Percentiles rank a stretch among this genome's conserved stretches.
These are phyloP conservation scores for Allolobophora icterica DNA, from an alignment of 2,888 invertebrate species.

Conservation along the genomic window DNA sequence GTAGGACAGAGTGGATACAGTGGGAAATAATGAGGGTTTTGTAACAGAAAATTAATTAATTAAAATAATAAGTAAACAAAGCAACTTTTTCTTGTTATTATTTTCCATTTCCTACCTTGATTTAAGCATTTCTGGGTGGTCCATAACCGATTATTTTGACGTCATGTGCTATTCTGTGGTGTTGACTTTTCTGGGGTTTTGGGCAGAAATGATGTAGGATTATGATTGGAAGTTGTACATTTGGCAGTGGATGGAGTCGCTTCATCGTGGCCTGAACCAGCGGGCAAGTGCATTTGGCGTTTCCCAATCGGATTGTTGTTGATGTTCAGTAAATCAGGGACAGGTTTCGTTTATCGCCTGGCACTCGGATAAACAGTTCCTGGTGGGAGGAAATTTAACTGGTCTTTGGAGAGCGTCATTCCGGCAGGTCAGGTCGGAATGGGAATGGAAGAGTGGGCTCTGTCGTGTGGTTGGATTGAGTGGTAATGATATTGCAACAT, in stretches of 20 bases:
- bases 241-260: not conserved
- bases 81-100: too few relatives aligned
- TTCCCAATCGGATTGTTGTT: not conserved
- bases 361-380: not conserved
- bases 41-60: too few relatives aligned
- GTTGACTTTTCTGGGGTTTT: not conserved
- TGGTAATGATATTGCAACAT: not conserved
- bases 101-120: too few relatives aligned
- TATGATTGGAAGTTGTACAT: not conserved
- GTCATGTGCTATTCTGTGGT: not conserved
- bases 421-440: not conserved
- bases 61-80: too few relatives aligned
- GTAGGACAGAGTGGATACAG: not conserved
- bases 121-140: not conserved
- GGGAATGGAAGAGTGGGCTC: not conserved
- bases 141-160: not conserved
- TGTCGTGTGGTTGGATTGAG: not conserved
- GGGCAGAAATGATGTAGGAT: not conserved
- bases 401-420: not conserved
- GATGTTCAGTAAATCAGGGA: conserved; percentile 7
- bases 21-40: too few relatives aligned
- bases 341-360: not conserved
- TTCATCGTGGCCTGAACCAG: not conserved
- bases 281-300: not conserved
- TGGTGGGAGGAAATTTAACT: not conserved